phyloP scores from a whole-genome alignment of 1,140 invertebrate genomes.

The Dreissena polymorpha region DNA sequence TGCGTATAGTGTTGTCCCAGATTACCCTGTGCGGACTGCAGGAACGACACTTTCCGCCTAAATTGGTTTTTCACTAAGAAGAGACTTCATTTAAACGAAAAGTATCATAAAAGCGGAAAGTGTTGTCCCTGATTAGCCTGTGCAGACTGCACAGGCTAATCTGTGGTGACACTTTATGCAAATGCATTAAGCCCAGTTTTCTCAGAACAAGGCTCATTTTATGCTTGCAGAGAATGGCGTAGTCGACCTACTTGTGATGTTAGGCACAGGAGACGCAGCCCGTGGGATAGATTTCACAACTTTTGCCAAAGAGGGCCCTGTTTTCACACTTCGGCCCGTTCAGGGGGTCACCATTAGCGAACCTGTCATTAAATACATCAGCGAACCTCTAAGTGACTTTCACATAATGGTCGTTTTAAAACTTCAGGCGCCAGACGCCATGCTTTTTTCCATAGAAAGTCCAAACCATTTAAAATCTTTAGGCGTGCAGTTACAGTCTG shows the following conservation, averaged over 20 bases:
- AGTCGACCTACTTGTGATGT: slow-evolving; percentile 17
- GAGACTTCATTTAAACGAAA: too few species aligned
- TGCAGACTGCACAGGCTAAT: too few species aligned
- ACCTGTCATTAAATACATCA: not conserved
- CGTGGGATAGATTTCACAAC: slow-evolving; percentile 8
- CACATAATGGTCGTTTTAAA: slow-evolving; percentile 15
- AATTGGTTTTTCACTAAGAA: too few species aligned
- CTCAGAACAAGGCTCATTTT: too few species aligned
- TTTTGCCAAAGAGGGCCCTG: slow-evolving; percentile 1
- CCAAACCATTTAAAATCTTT: slow-evolving; percentile 10
- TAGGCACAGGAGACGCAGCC: not conserved
- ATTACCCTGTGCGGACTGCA: too few species aligned
- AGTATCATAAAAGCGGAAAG: too few species aligned
- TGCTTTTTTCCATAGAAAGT: slow-evolving; percentile 13
- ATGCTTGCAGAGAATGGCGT: slow-evolving; percentile 25
- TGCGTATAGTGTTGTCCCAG: too few species aligned
- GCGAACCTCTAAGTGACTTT: slow-evolving; percentile 14
- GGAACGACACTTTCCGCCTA: too few species aligned
- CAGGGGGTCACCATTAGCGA: not conserved
- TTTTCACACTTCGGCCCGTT: slow-evolving; percentile 10
- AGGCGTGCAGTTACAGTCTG: slow-evolving; percentile 8
- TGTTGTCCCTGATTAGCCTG: too few species aligned
- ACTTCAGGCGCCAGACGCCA: not conserved
- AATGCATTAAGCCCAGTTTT: too few species aligned
- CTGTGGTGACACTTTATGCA: too few species aligned